These are phyloP conservation scores for Philereme transversata DNA, from an alignment of 2,888 invertebrate genomes.

Conservation along the genomic window DNA sequence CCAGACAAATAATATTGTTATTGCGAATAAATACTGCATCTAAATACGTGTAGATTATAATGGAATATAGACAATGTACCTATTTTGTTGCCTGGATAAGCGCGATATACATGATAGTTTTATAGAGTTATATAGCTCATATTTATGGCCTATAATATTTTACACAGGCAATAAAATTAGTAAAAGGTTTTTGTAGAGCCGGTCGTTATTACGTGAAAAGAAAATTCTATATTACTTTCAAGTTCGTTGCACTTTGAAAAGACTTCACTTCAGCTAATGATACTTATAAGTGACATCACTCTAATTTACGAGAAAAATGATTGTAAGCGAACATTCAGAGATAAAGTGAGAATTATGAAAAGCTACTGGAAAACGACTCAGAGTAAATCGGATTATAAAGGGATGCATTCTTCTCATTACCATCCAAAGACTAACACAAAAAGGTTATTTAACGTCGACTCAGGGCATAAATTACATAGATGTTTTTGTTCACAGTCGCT, in stretches of 20 bases:
- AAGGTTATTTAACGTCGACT: slow-evolving; percentile 22
- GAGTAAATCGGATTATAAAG: not conserved
- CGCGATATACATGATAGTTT: not conserved
- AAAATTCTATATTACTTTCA: too few species aligned
- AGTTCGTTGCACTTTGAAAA: too few species aligned
- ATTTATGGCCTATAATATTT: not conserved
- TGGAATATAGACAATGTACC: not conserved
- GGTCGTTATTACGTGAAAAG: not conserved
- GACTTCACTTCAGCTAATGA: too few species aligned
- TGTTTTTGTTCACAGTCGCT: slow-evolving; percentile 24
- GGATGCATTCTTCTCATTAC: slow-evolving; percentile 17
- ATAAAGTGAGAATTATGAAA: too few species aligned
- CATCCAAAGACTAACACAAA: slow-evolving; percentile 22
- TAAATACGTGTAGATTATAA: not conserved
- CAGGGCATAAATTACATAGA: slow-evolving; percentile 17
- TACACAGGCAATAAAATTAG: not conserved
- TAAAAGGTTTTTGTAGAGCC: not conserved
- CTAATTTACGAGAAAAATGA: too few species aligned
- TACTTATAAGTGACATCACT: too few species aligned
- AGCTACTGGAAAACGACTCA: not conserved
- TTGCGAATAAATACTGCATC: too few species aligned
- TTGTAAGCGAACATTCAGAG: too few species aligned
- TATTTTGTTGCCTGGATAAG: not conserved
- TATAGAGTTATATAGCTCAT: not conserved
- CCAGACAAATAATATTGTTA: too few species aligned